A percentile compares a stretch with the other conserved stretches of the same genome.
These are phyloP conservation scores for Prionace glauca DNA, from an alignment of 2,797 vertebrate species.

Conservation along the genomic window DNA sequence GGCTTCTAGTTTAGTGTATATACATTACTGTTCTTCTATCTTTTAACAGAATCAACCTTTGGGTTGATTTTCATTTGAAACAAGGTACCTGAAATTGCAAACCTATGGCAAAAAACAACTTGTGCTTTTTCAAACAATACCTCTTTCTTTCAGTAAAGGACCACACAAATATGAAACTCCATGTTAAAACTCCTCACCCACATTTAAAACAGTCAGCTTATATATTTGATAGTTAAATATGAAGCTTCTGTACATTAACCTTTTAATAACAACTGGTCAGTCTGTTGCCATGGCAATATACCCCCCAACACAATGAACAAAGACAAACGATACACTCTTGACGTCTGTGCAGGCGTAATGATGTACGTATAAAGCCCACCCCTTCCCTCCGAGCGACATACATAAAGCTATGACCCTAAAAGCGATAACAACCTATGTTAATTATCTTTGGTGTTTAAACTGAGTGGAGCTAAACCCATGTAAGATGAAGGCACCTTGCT, in stretches of 20 bases:
- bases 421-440: conserved; percentile 34
- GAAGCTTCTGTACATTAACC: conserved; percentile 31
- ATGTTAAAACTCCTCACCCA: neutral
- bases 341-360: conserved; percentile 26
- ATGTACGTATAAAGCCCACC: conserved; percentile 18
- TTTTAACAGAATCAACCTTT: neutral
- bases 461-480: conserved; percentile 26
- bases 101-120: conserved; percentile 14
- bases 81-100: conserved; percentile 11
- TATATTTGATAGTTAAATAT: conserved; percentile 17
- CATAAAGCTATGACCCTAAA: conserved; percentile 33
- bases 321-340: conserved; percentile 4
- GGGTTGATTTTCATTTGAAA: neutral
- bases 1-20: conserved; percentile 1
- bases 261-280: neutral
- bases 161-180: neutral
- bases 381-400: conserved; percentile 9
- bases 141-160: neutral
- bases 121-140: conserved; percentile 8
- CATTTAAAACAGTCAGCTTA: neutral
- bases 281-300: conserved; percentile 26
- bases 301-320: neutral
- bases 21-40: conserved; percentile 10
- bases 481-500: neutral
- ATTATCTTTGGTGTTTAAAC: conserved; percentile 37